Conservation (phyloP, 2,888 invertebrate species). For the Ochropacha duplaris region DNA sequence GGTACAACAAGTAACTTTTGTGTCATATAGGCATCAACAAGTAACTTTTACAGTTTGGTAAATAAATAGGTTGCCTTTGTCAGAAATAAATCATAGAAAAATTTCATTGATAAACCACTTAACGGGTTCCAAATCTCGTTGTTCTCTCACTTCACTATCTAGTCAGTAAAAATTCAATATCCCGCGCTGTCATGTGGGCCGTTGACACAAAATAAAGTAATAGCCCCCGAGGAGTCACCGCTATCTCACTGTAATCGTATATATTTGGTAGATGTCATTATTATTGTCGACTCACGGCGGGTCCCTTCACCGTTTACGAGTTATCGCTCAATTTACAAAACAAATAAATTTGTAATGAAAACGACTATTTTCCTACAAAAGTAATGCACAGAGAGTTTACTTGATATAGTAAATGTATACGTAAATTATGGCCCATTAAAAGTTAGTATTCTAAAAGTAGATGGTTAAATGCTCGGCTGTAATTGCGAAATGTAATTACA, state of each 20-base stretch:
- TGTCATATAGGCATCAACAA: no score
- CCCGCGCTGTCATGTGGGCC: conserved; percentile 20
- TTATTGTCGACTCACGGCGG: conserved; percentile 52
- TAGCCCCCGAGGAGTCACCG: conserved; percentile 24
- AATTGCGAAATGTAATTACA: background rate
- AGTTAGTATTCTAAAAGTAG: background rate
- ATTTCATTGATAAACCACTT: no score
- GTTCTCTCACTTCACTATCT: conserved; percentile 22
- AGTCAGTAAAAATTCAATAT: conserved; percentile 16
- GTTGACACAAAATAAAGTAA: conserved; percentile 52
- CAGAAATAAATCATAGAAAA: no score
- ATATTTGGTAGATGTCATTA: conserved; percentile 53
- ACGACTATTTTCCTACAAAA: conserved; percentile 28
- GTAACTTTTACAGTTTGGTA: no score
- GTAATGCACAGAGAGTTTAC: background rate
- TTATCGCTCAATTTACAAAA: conserved; percentile 70
- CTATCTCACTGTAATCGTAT: conserved; percentile 58
- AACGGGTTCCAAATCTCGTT: conserved; percentile 11
- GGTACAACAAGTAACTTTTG: no score
- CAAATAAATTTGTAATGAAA: conserved; percentile 58
- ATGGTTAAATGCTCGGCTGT: background rate
- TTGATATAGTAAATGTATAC: conserved; percentile 10
- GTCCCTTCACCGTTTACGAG: conserved; percentile 51
- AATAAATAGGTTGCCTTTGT: no score
- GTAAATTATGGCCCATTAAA: conserved; percentile 3